Conservation (phyloP, 2,113 vertebrate genomes). For the Nannobrachium achirus region DNA sequence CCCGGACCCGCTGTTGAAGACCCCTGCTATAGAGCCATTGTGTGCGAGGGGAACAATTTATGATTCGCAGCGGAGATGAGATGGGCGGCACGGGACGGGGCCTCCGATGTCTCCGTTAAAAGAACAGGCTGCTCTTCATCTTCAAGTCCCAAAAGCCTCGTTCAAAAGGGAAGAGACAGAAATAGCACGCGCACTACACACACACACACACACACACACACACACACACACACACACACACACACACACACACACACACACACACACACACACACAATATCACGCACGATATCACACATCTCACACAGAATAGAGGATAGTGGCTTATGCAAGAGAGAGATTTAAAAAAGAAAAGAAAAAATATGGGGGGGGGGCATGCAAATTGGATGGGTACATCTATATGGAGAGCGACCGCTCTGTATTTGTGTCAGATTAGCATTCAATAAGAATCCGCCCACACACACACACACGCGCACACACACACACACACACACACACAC, state of each 20-base stretch:
- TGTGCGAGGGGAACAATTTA: slow-evolving; percentile 10
- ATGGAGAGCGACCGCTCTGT: slow-evolving; percentile 22
- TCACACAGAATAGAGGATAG: no score
- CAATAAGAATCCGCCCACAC: no score
- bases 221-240: no score
- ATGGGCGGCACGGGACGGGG: slow-evolving; percentile 25
- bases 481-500: no score
- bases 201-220: no score
- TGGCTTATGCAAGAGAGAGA: slow-evolving; percentile 60
- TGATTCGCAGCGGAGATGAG: slow-evolving; percentile 20
- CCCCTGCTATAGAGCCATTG: no score
- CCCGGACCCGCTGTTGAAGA: no score
- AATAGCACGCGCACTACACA: slow-evolving; percentile 39
- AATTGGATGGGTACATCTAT: slow-evolving; percentile 44
- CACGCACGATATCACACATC: slow-evolving; percentile 52
- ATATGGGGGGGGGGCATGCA: slow-evolving; percentile 38
- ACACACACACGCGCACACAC: no score
- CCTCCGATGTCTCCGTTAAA: slow-evolving; percentile 48
- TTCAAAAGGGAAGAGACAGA: slow-evolving; percentile 45
- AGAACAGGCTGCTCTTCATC: slow-evolving; percentile 47
- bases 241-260: no score
- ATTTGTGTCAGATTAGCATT: slow-evolving; percentile 28
- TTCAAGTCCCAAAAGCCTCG: slow-evolving; percentile 42
- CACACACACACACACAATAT: no score
- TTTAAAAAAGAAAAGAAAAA: no score